Evolutionary conservation across 2,797 vertebrate genomes (phyloP).

Genomic region (Sparidentex hasta): DNA sequence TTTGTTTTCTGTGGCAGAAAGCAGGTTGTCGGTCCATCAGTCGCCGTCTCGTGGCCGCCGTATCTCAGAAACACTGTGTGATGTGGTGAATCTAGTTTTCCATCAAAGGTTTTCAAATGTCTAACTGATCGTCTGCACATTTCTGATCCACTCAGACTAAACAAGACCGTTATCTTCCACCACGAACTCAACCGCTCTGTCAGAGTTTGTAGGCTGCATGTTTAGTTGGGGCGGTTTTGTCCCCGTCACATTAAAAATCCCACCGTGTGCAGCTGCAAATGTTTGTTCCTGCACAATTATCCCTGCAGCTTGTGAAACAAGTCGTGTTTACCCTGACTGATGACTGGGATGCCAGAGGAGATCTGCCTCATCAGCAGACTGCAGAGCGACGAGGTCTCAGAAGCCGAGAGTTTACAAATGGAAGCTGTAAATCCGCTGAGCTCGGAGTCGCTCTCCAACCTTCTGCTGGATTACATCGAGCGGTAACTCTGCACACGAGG

Average conservation of each 20-base stretch:
- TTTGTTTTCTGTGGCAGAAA: too few species aligned
- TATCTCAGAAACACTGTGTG: too few species aligned
- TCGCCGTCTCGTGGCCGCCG: too few species aligned
- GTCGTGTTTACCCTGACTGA: neutral
- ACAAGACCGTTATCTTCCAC: neutral
- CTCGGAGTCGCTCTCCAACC: neutral
- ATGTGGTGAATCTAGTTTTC: too few species aligned
- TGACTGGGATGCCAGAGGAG: neutral
- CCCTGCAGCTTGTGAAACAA: neutral
- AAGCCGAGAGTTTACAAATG: neutral
- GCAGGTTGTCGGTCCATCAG: too few species aligned
- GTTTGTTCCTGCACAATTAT: neutral
- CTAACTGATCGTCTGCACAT: too few species aligned
- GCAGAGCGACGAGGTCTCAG: neutral
- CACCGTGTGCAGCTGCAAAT: neutral
- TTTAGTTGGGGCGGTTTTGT: neutral
- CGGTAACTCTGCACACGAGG: neutral
- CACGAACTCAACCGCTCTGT: neutral
- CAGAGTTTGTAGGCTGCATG: neutral
- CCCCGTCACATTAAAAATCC: too few species aligned
- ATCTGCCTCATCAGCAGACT: conserved; percentile 21
- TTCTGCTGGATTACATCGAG: neutral
- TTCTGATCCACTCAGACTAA: too few species aligned
- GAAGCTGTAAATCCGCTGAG: conserved; percentile 3
- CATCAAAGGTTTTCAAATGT: too few species aligned